Conservation (phyloP, 1,140 invertebrate genomes). For the Plutomurus gul region DNA sequence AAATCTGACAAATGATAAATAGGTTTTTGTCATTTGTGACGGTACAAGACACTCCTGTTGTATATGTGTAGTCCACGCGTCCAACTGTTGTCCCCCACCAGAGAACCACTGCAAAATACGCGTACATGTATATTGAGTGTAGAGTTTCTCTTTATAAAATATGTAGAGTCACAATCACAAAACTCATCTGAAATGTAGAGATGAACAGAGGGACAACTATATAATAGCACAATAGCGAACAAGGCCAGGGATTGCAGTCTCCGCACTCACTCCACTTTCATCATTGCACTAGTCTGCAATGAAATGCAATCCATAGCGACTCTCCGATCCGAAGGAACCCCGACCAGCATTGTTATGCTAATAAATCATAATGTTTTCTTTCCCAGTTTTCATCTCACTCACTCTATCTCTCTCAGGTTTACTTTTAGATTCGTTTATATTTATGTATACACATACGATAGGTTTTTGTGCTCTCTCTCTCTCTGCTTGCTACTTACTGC, state of each 20-base stretch:
- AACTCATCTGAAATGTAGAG: neutral
- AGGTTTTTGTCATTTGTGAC: conserved; percentile 1
- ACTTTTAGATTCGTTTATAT: neutral
- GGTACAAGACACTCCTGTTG: neutral
- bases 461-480: conserved; percentile 9
- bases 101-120: neutral
- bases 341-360: conserved; percentile 46
- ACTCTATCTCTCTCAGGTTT: too few species aligned
- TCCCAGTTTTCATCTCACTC: conserved; percentile 2
- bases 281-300: neutral
- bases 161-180: conserved; percentile 14
- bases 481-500: neutral
- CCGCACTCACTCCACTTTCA: neutral
- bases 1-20: conserved; percentile 41
- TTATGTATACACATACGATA: neutral
- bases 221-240: neutral
- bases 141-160: neutral
- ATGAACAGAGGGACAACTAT: neutral
- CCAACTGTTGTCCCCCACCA: conserved; percentile 36
- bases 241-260: neutral
- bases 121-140: neutral
- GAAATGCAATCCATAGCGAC: neutral
- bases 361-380: conserved; percentile 48
- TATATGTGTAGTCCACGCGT: too few species aligned
- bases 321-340: neutral